Conservation (phyloP, 2,797 vertebrate species). For the Anniella stebbinsi region DNA sequence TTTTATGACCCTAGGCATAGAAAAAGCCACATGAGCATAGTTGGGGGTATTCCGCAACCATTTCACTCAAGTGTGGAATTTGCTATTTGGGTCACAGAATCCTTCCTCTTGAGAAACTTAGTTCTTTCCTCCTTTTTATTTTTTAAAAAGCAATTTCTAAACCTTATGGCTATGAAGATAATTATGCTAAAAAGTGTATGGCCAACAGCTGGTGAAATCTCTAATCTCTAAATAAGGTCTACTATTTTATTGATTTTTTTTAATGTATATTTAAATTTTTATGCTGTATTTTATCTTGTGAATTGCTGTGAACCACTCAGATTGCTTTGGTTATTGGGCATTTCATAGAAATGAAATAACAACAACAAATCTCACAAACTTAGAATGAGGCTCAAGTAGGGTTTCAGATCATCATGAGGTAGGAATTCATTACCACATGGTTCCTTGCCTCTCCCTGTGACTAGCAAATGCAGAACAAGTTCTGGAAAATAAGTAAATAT, state of each 20-base stretch:
- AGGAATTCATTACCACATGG: neutral
- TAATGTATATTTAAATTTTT: too few relatives aligned
- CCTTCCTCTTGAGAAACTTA: neutral
- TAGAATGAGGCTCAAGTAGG: neutral
- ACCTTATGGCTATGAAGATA: neutral
- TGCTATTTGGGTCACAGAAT: neutral
- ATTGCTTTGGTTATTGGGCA: too few relatives aligned
- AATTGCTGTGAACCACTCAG: too few relatives aligned
- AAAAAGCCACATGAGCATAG: neutral
- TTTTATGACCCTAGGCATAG: neutral
- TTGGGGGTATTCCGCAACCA: neutral
- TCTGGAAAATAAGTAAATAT: conserved; percentile 8
- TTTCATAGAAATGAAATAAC: too few relatives aligned
- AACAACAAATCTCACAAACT: neutral
- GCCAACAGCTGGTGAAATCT: neutral
- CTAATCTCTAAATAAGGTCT: neutral
- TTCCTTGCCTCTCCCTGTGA: neutral
- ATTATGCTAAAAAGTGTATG: neutral
- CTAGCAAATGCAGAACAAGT: neutral
- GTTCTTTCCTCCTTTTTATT: neutral
- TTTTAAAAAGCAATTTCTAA: neutral
- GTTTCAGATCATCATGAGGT: neutral
- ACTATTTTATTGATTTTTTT: too few relatives aligned
- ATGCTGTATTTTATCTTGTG: too few relatives aligned
- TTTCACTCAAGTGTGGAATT: neutral